These are phyloP conservation scores for Nephila pilipes DNA, from an alignment of 1,140 invertebrate species.

Conservation along the genomic window DNA sequence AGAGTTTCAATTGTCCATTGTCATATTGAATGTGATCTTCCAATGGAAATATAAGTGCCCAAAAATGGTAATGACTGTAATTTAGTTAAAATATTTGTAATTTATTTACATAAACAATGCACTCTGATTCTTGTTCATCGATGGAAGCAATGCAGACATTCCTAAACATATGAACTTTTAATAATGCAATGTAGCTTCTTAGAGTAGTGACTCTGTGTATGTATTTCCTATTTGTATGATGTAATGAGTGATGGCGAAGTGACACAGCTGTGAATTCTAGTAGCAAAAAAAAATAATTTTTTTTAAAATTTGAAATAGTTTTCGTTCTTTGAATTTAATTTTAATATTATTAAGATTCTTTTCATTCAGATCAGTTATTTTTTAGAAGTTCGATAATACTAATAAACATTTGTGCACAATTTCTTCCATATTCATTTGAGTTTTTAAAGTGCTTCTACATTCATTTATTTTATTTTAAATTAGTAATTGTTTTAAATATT, in stretches of 20 bases:
- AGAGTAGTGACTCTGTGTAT: background rate
- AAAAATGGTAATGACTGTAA: slow-evolving; percentile 16
- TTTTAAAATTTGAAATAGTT: no score
- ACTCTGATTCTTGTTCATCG: background rate
- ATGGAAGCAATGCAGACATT: slow-evolving; percentile 27
- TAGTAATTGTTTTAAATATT: no score
- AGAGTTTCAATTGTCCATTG: slow-evolving; percentile 19
- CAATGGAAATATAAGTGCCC: slow-evolving; percentile 2
- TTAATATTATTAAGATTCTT: no score
- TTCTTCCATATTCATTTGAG: no score
- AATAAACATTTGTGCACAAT: no score
- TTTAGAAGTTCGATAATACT: no score
- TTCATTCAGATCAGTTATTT: no score
- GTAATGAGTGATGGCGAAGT: background rate
- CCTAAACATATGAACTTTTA: background rate
- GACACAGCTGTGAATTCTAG: background rate
- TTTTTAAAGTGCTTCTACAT: no score
- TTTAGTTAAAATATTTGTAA: slow-evolving; percentile 9
- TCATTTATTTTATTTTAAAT: no score
- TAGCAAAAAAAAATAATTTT: background rate
- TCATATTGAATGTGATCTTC: slow-evolving; percentile 11
- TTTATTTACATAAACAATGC: slow-evolving; percentile 13
- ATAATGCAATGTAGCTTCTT: slow-evolving; percentile 35
- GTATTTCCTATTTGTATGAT: background rate
- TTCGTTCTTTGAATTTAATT: no score